Evolutionary conservation across 2,113 vertebrate genomes (phyloP).

Genomic region (Dasyurus viverrinus): DNA sequence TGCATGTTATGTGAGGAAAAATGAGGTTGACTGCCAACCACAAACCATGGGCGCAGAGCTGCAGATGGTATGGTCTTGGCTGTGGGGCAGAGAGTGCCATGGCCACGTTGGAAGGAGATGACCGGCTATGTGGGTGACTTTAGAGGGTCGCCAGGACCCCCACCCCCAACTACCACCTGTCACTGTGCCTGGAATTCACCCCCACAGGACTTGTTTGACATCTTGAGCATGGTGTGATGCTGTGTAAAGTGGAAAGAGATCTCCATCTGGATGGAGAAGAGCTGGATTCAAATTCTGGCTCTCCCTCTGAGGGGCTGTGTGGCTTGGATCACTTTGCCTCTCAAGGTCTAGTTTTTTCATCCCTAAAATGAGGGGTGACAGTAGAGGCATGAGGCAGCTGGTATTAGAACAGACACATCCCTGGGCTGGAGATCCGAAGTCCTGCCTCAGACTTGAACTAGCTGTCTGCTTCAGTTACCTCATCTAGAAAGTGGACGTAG

Average conservation of each 20-base stretch:
- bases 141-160: not conserved
- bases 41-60: not conserved
- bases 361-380: not conserved
- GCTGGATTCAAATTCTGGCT: not conserved
- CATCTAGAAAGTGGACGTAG: not conserved
- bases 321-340: not conserved
- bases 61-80: not conserved
- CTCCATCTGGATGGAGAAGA: not conserved
- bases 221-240: not conserved
- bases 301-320: not conserved
- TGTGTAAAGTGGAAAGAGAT: not conserved
- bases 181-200: not conserved
- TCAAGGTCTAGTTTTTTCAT: not conserved
- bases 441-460: not conserved
- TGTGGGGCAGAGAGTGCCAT: not conserved
- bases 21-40: not conserved
- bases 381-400: not conserved
- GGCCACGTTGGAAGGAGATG: not conserved
- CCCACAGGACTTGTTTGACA: not conserved
- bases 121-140: not conserved
- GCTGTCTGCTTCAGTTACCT: constrained; percentile 11
- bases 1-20: not conserved
- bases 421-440: not conserved
- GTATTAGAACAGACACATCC: not conserved
- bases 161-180: not conserved